phyloP scores from a whole-genome alignment of 2,113 vertebrate species.

The Athene noctua region DNA sequence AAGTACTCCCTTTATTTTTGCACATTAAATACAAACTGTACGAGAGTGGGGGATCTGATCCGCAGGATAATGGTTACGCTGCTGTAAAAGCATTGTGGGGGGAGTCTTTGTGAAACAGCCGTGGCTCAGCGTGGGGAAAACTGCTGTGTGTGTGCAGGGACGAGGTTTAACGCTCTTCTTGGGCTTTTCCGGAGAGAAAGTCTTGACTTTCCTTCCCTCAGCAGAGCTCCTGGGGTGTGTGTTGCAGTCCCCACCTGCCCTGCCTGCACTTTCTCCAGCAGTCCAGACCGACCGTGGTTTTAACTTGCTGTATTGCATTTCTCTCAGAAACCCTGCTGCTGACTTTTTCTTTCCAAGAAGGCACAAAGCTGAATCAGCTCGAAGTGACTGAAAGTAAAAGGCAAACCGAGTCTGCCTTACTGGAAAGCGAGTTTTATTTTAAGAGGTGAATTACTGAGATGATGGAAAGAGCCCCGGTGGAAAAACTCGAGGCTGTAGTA shows the following conservation, averaged over 20 bases:
- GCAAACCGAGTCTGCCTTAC: not conserved
- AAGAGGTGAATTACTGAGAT: not conserved
- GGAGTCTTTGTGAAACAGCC: not conserved
- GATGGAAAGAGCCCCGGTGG: not conserved
- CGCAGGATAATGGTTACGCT: not conserved
- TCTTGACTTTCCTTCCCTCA: not conserved
- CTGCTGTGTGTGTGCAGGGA: fast-evolving
- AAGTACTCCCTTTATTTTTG: not conserved
- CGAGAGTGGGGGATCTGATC: not conserved
- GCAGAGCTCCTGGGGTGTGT: not conserved
- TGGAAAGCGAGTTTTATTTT: not conserved
- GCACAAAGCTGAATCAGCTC: not conserved
- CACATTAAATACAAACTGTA: not conserved
- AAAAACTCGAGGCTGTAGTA: not conserved
- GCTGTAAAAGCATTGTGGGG: not conserved
- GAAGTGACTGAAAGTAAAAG: not conserved
- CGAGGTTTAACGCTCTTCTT: not conserved
- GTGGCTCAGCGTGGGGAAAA: not conserved
- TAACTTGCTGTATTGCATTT: not conserved
- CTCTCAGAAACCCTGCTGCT: not conserved
- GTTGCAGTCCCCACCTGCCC: not conserved
- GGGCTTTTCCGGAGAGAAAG: not conserved
- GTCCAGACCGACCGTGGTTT: not conserved
- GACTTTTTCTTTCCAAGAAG: not conserved
- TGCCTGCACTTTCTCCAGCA: not conserved